Conservation (phyloP, 2,888 invertebrate species). For the Rhagium mordax region DNA sequence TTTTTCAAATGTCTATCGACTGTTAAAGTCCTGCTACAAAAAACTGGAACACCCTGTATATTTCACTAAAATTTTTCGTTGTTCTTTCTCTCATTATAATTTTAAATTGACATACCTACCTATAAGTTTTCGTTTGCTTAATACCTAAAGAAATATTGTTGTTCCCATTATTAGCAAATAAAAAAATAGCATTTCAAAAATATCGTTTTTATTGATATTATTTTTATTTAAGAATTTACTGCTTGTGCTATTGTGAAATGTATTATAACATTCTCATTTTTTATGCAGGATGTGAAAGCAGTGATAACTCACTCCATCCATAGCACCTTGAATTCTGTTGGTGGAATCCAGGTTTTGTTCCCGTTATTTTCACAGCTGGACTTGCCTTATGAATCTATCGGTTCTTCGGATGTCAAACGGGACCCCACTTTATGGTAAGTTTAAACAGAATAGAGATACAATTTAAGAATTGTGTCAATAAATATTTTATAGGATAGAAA, state of each 20-base stretch:
- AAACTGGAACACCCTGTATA: too few species aligned
- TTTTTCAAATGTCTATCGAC: too few species aligned
- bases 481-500: too few species aligned
- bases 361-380: slow-evolving; percentile 98
- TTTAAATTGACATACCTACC: too few species aligned
- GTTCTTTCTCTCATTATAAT: too few species aligned
- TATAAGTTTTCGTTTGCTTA: too few species aligned
- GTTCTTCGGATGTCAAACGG: slow-evolving; percentile 85
- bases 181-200: too few species aligned
- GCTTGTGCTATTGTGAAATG: neutral
- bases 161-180: too few species aligned
- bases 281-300: slow-evolving; percentile 95
- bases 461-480: neutral
- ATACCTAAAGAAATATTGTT: too few species aligned
- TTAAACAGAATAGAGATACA: neutral
- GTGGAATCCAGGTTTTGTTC: slow-evolving; percentile 98
- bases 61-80: too few species aligned
- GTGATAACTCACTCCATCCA: slow-evolving; percentile 99
- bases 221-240: neutral
- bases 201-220: too few species aligned
- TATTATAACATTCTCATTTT: slow-evolving; percentile 14
- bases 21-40: too few species aligned
- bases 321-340: slow-evolving; percentile 98
- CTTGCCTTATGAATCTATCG: slow-evolving; percentile 87
- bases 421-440: slow-evolving; percentile 92